Evolutionary conservation across 92 coral and sea anemone species (phyloP), one percentile per base, ranked within the genome.

Genomic region (Palythoa caribaeorum): DNA sequence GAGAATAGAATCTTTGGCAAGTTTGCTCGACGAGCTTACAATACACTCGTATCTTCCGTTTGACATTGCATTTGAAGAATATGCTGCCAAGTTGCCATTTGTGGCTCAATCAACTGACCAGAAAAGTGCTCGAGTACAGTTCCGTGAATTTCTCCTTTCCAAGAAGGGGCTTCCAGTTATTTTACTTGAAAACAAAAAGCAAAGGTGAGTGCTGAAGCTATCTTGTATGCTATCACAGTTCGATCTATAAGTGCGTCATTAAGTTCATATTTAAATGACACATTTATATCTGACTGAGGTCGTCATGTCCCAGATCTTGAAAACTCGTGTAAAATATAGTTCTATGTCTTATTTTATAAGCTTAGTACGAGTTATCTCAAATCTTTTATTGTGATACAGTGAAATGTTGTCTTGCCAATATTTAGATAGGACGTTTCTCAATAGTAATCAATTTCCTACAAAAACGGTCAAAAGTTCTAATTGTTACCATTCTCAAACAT

Each of bases 81-180:
- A 77, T 55, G 83, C 83, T 77, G 83, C 87, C 39, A 62, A 37
- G 76, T 62, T 83, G 76, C 78, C 36, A 48, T 83, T 39, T 62
- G 87, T 83, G 50, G 78, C 77, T 37, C 52, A 57, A 39, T 59
- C 87, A 16, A 83, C 63, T 36, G 50, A 57, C 60, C 36, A 65
- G 55, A 83, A 83, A 53, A 83, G 87, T 83, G 87, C 87, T 39
- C 63, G 37, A 83, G 87, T 83, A 20, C 87, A 59, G 54, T 83
- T 83, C 76, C 87, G 87, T 38, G 76, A 83, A 59, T 47, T 83
- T 68, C 76, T 83, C 73, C 87, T 83, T 83, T 83, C 87, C 39
- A 38, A 50, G 50, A 57, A 83, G 44, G 87, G 87, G 87, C 87
- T 62, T 60, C 87, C 87, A 59, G 76, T 83, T 14, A 83, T 83